phyloP scores from a whole-genome alignment of 2,888 invertebrate genomes.

The Pandemis corylana region DNA sequence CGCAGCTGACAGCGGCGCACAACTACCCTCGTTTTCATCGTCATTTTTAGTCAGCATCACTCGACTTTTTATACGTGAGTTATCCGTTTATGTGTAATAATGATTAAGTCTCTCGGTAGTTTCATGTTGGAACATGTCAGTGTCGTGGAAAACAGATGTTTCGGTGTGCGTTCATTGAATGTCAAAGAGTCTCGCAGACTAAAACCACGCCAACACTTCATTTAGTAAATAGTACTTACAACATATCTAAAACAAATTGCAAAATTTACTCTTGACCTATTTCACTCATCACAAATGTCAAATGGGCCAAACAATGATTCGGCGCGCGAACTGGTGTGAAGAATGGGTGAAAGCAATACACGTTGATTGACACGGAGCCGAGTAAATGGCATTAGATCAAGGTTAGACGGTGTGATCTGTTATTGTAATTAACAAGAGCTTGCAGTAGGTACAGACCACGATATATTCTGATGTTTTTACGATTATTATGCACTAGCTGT shows the following conservation, averaged over 20 bases:
- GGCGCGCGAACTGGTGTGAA: constrained; percentile 30
- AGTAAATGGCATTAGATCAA: constrained; percentile 74
- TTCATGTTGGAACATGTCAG: no score
- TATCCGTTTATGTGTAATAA: no score
- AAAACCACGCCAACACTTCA: constrained; percentile 8
- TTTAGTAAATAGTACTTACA: constrained; percentile 18
- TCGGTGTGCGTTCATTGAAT: constrained; percentile 10
- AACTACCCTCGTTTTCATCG: no score
- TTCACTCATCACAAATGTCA: constrained; percentile 70
- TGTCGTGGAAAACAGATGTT: background rate
- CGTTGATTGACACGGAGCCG: constrained; percentile 70
- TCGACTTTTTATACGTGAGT: no score
- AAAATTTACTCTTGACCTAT: constrained; percentile 70
- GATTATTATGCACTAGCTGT: background rate
- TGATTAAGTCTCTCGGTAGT: no score
- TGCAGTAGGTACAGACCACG: background rate
- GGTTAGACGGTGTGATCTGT: constrained; percentile 59
- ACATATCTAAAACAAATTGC: constrained; percentile 38
- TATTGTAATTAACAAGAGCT: constrained; percentile 35
- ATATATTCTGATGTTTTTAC: background rate
- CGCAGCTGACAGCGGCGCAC: no score
- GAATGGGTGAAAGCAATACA: constrained; percentile 46
- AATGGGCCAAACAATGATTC: constrained; percentile 66
- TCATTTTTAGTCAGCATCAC: no score
- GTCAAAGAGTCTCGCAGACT: constrained; percentile 5